Evolutionary conservation across 2,113 vertebrate species (phyloP).

Genomic region (Dunckerocampus dactyliophorus): DNA sequence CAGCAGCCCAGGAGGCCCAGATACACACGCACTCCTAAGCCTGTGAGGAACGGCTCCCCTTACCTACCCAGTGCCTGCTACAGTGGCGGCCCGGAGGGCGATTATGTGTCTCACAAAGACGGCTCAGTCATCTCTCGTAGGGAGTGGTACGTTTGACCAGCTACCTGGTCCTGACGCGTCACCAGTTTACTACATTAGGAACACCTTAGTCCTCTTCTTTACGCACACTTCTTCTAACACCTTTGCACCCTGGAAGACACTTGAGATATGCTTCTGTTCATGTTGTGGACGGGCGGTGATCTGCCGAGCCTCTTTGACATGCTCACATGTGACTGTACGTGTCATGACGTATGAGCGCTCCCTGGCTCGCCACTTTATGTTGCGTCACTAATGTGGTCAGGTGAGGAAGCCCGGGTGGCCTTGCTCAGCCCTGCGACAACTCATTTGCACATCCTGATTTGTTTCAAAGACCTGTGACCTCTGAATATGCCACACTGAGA

Average conservation of each 20-base stretch:
- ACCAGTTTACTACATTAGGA: slow-evolving; percentile 15
- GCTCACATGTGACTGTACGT: slow-evolving; percentile 15
- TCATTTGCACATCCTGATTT: slow-evolving; percentile 9
- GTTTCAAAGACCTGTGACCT: slow-evolving; percentile 19
- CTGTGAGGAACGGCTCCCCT: slow-evolving; percentile 73
- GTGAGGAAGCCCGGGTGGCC: slow-evolving; percentile 22
- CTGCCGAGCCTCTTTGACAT: slow-evolving; percentile 6
- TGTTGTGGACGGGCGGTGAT: slow-evolving; percentile 27
- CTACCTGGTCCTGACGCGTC: slow-evolving; percentile 12
- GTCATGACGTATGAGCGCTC: slow-evolving; percentile 22
- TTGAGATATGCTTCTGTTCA: slow-evolving; percentile 28
- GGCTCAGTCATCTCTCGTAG: slow-evolving; percentile 96
- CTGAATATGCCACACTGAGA: slow-evolving; percentile 5
- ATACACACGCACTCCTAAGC: slow-evolving; percentile 64
- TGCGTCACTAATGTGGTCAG: slow-evolving; percentile 25
- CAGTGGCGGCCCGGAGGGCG: slow-evolving; percentile 83
- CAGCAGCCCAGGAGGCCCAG: slow-evolving; percentile 75
- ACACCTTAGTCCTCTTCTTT: slow-evolving; percentile 21
- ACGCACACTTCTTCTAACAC: slow-evolving; percentile 29
- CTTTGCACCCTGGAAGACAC: slow-evolving; percentile 35
- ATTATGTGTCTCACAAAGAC: slow-evolving; percentile 94
- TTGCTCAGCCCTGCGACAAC: not conserved
- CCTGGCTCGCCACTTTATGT: slow-evolving; percentile 36
- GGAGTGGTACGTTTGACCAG: slow-evolving; percentile 92
- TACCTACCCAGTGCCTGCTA: slow-evolving; percentile 85